phyloP scores from a whole-genome alignment of 2,113 vertebrate genomes.

The Campylomormyrus numenius region DNA sequence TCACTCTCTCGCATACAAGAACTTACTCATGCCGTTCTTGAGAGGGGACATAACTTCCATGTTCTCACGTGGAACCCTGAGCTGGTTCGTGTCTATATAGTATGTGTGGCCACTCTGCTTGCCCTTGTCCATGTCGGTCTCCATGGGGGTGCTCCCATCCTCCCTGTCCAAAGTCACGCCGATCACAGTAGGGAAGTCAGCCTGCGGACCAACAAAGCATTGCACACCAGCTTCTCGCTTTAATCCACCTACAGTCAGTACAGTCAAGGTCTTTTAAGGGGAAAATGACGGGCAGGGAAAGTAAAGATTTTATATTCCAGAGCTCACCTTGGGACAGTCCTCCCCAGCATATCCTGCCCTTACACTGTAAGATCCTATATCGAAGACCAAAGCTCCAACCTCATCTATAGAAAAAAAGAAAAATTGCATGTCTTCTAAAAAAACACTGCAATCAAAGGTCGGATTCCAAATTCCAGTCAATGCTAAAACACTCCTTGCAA shows the following conservation, averaged over 20 bases:
- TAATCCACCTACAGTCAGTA: neutral
- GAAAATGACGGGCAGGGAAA: neutral
- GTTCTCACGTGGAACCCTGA: slow-evolving; percentile 87
- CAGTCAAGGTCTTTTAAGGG: neutral
- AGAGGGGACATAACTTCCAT: slow-evolving; percentile 97
- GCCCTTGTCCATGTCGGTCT: slow-evolving; percentile 88
- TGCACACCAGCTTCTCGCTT: neutral
- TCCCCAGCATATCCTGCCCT: slow-evolving; percentile 96
- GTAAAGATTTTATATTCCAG: neutral
- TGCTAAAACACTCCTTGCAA: neutral
- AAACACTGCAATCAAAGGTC: neutral
- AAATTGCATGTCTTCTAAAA: neutral
- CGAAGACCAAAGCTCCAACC: slow-evolving; percentile 94
- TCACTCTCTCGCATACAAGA: neutral
- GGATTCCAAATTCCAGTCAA: neutral
- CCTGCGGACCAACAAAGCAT: slow-evolving; percentile 55
- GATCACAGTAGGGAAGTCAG: slow-evolving; percentile 95
- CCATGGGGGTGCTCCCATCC: slow-evolving; percentile 88
- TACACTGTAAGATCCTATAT: slow-evolving; percentile 94
- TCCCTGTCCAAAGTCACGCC: slow-evolving; percentile 89
- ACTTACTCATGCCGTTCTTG: slow-evolving; percentile 97
- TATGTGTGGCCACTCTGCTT: slow-evolving; percentile 89
- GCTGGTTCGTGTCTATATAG: slow-evolving; percentile 93
- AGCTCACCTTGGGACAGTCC: slow-evolving; percentile 49
- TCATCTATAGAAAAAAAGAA: slow-evolving; percentile 69